phyloP scores from a whole-genome alignment of 2,797 vertebrate species.

The Acanthurus leucopareius region DNA sequence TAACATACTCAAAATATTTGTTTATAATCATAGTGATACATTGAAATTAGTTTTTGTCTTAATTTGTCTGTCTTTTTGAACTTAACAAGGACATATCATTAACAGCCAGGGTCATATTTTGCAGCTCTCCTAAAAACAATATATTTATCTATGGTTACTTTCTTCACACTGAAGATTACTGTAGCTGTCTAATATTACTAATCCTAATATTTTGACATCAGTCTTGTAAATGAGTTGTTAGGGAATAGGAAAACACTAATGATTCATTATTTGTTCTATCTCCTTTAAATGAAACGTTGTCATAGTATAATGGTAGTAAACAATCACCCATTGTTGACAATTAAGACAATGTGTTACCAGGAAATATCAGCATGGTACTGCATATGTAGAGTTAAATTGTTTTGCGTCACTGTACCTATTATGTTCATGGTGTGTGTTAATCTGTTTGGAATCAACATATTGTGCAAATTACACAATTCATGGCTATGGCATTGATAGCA shows the following conservation, averaged over 20 bases:
- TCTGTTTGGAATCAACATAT: constrained; percentile 28
- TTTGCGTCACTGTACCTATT: constrained; percentile 54
- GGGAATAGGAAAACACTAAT: constrained; percentile 30
- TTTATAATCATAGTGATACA: constrained; percentile 15
- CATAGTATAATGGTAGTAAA: constrained; percentile 24
- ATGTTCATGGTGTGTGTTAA: constrained; percentile 35
- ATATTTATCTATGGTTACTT: constrained; percentile 43
- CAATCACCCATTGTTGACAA: constrained; percentile 59
- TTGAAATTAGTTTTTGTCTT: constrained; percentile 28
- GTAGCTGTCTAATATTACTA: constrained; percentile 49
- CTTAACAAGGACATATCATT: not conserved
- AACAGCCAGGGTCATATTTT: constrained; percentile 14
- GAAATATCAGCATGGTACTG: constrained; percentile 29
- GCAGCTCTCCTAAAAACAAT: constrained; percentile 40
- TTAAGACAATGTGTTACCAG: constrained; percentile 23
- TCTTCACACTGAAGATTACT: constrained; percentile 70
- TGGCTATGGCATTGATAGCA: not conserved
- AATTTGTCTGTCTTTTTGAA: constrained; percentile 13
- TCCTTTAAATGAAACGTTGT: constrained; percentile 17
- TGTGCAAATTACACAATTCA: constrained; percentile 16
- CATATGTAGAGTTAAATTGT: constrained; percentile 36
- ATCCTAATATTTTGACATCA: constrained; percentile 36
- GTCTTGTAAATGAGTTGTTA: constrained; percentile 25
- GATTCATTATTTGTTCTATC: constrained; percentile 14
- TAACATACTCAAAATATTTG: not conserved